Base-by-base conservation (phyloP, 2,888 invertebrate species). In the Dysmachus trigonus region DNA sequence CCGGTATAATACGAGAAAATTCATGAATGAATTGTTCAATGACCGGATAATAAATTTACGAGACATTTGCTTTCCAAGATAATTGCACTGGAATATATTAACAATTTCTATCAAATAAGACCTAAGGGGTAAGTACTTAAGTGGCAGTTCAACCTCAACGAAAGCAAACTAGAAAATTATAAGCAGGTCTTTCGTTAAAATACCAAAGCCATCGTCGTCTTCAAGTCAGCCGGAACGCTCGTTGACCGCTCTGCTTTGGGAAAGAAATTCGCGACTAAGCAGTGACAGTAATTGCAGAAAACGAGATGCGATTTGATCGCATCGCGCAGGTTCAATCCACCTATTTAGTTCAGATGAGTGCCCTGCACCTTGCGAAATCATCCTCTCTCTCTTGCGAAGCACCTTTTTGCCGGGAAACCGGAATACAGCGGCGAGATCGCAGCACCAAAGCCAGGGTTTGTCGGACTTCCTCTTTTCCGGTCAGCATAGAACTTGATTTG, bases 401-500 rank as follows among this genome's bases (percentile, higher is more conserved):
- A 73, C 33, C 35, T 73, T 47, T 33, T 47, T n/a, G 47, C 47
- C 47, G 47, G 27, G 33, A 7, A 53, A 81, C 53, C 81, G 81
- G 81, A 81, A 81, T 81, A 62, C 27, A 18, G 18, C 8, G 33
- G 62, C 18, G 33, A 81, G 53, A 62, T 33, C 81, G 31, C 31
- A 5, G 31, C 31, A 5, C 18, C 2, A 22, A 31, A 7, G 81
- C 5, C 81, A 53, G 33, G 8, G 53, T 18, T 53, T 22, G 10
- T 27, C 62, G 33, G 38, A 7, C 41, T 15, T 18, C 41, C n/a
- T 76, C 62, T 62, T 35, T 47, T 81, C 81, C 81, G 81, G 81
- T 31, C 33, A 22, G n/a, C 81, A 33, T 81, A 53, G 81, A 81
- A 53, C 53, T 81, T 62, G 81, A 72, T 33, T 82, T 62, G 22